phyloP scores from a whole-genome alignment of 2,113 vertebrate genomes.

The Dolichallabes microphthalmus region DNA sequence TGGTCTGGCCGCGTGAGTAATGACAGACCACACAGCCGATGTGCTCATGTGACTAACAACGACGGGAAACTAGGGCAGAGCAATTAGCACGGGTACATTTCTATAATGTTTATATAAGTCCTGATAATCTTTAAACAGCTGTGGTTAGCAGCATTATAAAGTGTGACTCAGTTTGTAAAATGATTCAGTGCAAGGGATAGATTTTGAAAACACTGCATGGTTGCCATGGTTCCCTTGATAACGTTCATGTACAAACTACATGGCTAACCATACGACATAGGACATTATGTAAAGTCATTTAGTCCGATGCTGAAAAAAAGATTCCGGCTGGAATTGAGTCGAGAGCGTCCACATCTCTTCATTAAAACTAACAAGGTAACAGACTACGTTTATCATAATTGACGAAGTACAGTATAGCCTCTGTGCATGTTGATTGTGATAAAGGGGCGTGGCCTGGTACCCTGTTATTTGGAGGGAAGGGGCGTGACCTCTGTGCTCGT shows the following conservation, averaged over 20 bases:
- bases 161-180: neutral
- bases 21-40: conserved; percentile 29
- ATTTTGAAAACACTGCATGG: neutral
- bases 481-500: neutral
- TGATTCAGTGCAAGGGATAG: neutral
- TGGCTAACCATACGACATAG: neutral
- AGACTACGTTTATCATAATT: too few relatives aligned
- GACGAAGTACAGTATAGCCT: too few relatives aligned
- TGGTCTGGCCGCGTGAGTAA: conserved; percentile 21
- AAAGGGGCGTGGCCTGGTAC: too few relatives aligned
- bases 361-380: too few relatives aligned
- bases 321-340: too few relatives aligned
- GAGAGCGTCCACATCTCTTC: too few relatives aligned
- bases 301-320: too few relatives aligned
- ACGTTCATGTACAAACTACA: neutral
- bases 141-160: neutral
- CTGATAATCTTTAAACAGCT: neutral
- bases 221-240: neutral
- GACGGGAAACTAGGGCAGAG: neutral
- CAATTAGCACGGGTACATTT: neutral
- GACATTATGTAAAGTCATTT: too few relatives aligned
- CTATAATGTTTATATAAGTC: neutral
- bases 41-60: neutral
- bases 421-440: neutral
- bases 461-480: neutral